Base-by-base conservation (phyloP, 2,888 invertebrate species). In the Drosophila antonietae region DNA sequence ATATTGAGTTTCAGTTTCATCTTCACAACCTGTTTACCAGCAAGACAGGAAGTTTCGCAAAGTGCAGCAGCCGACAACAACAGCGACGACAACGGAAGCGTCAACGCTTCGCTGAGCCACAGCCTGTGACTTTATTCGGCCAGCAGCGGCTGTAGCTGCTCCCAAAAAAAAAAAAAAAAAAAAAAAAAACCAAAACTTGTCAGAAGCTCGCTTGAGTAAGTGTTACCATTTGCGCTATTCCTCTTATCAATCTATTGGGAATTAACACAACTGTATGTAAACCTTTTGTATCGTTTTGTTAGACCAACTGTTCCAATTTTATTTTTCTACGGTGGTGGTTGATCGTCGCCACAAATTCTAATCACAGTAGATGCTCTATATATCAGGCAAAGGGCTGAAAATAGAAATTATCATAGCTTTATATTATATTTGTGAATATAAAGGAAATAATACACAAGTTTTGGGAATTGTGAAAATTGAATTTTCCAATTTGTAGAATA, bases 21-120 rank as follows among this genome's bases (percentile, higher is more conserved):
- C 75, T 82, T 84, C 52, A 66, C 81, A 86, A 75, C 75, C 86
- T 86, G 79, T 86, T 67, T 68, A 57, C 44, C 63, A 63, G 55
- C 53, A 44, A 74, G 65, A 84, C 84, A 90, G 84, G 84, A 84
- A 84, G 84, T 88, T 84, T 90, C 78, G 80, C 83, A 82, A 88
- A 89, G 75, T 89, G 83, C 83, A 89, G 83, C 89, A 86, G 83
- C 78, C 68, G 56, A 67, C 64, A 57, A 62, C 37, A 62, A 58
- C 47, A 83, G 51, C 14, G 14, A 3, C 51, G 58, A 67, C 74
- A 64, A 84, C 78, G 81, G 78, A 78, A 78, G 78, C 78, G 74
- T 68, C 65, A 81, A 81, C 81, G 77, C 73, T 81, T 78, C 81
- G 77, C 63, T 78, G 67, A 60, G 63, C 59, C 43, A 43, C 35